A percentile compares a stretch with the other conserved stretches of the same genome.
phyloP scores from a whole-genome alignment of 2,888 invertebrate species.

The Kuschelorhynchus macadamiae region DNA sequence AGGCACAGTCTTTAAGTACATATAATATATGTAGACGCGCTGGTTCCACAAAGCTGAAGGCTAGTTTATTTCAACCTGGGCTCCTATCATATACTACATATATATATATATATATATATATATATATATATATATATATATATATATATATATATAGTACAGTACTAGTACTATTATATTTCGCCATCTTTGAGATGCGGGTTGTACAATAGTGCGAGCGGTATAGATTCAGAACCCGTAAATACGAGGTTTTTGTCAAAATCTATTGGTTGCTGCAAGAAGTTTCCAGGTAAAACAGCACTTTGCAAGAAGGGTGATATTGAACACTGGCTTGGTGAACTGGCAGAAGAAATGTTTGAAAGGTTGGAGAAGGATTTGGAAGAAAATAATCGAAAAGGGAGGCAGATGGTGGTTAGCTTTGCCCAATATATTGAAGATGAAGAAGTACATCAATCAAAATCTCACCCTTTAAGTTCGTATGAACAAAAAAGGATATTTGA shows the following conservation, averaged over 20 bases:
- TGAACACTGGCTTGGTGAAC: slow-evolving; percentile 84
- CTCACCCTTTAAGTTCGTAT: slow-evolving; percentile 73
- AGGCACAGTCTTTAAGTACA: too few relatives aligned
- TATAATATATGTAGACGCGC: too few relatives aligned
- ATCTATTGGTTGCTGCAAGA: slow-evolving; percentile 96
- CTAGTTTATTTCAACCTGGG: too few relatives aligned
- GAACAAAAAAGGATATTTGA: slow-evolving; percentile 77
- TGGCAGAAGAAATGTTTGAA: slow-evolving; percentile 87
- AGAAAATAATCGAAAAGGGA: slow-evolving; percentile 87
- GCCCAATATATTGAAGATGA: slow-evolving; percentile 71
- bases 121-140: too few relatives aligned
- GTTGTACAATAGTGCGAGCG: slow-evolving; percentile 89
- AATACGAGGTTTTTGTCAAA: slow-evolving; percentile 87
- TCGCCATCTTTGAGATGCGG: slow-evolving; percentile 79
- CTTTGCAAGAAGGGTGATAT: slow-evolving; percentile 78
- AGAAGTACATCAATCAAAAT: slow-evolving; percentile 78
- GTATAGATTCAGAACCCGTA: slow-evolving; percentile 91
- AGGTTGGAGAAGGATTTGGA: slow-evolving; percentile 84
- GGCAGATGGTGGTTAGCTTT: slow-evolving; percentile 83
- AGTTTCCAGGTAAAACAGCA: slow-evolving; percentile 87
- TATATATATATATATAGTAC: too few relatives aligned
- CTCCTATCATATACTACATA: too few relatives aligned
- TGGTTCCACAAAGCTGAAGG: too few relatives aligned
- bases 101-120: too few relatives aligned
- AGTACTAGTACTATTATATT: too few relatives aligned